Evolutionary conservation across 53 echinoderm and acorn worm genomes (phyloP).

Genomic region (Antedon mediterranea): DNA sequence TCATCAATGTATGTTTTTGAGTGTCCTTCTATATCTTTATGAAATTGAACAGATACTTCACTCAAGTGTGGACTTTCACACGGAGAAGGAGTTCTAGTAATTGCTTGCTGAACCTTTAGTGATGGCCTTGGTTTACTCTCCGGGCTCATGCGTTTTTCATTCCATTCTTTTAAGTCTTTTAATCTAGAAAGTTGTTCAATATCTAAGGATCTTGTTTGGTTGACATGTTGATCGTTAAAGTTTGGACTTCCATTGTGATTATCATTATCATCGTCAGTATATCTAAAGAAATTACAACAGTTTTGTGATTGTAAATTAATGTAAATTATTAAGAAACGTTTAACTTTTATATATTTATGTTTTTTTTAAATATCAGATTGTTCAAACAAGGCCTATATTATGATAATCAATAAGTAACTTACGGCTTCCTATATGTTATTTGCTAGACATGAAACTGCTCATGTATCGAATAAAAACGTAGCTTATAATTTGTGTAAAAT

Average conservation of each 20-base stretch:
- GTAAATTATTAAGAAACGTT: no score
- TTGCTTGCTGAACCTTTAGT: not conserved
- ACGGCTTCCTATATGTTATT: no score
- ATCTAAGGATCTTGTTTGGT: not conserved
- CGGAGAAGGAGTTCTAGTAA: not conserved
- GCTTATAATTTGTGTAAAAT: no score
- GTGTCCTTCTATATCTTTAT: not conserved
- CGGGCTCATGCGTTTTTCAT: not conserved
- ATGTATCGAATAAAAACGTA: no score
- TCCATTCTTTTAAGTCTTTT: not conserved
- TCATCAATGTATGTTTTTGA: not conserved
- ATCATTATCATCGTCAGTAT: conserved; percentile 32
- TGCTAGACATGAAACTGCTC: no score
- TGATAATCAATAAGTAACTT: no score
- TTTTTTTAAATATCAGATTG: no score
- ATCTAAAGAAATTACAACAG: conserved; percentile 15
- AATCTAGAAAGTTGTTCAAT: not conserved
- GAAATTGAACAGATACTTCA: not conserved
- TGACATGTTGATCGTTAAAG: not conserved
- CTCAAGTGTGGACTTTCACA: not conserved
- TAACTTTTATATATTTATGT: no score
- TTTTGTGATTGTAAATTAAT: no score
- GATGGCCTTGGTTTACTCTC: not conserved
- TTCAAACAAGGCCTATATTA: no score
- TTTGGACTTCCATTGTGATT: not conserved